Conservation (phyloP, 2,797 vertebrate genomes). For the Ceryle rudis region DNA sequence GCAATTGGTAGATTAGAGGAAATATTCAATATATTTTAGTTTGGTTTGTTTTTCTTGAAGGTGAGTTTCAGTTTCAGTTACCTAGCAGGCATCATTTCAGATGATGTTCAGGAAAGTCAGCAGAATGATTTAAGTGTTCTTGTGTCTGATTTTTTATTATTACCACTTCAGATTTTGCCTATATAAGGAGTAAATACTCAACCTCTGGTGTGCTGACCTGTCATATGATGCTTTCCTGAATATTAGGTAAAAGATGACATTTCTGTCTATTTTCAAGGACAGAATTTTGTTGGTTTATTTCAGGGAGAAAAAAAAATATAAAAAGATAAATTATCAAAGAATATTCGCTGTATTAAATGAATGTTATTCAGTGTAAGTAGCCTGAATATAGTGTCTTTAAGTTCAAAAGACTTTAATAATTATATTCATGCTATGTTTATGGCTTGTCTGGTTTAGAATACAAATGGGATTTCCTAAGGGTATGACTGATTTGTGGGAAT, state of each 20-base stretch:
- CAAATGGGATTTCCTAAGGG: not conserved
- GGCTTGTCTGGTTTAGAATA: not conserved
- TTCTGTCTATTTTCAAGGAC: not conserved
- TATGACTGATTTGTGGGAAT: not conserved
- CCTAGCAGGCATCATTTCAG: not conserved
- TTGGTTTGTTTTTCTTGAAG: not conserved
- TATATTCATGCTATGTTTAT: not conserved
- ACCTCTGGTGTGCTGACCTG: not conserved
- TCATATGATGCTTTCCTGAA: not conserved
- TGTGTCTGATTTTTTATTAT: not conserved
- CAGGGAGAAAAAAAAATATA: not conserved
- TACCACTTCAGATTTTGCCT: not conserved
- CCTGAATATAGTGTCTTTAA: not conserved
- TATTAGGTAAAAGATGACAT: not conserved
- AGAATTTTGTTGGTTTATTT: not conserved
- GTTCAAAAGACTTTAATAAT: not conserved
- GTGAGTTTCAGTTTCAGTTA: not conserved
- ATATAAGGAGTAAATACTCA: not conserved
- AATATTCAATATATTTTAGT: not conserved
- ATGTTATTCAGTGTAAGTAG: not conserved
- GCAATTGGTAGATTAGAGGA: not conserved
- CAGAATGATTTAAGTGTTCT: not conserved
- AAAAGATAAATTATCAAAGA: not conserved
- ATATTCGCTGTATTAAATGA: not conserved
- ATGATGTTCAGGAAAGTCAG: not conserved